A percentile compares a stretch with the other conserved stretches of the same genome.
Evolutionary conservation across 2,113 vertebrate genomes (phyloP).

Genomic region (Catharus bicknelli): DNA sequence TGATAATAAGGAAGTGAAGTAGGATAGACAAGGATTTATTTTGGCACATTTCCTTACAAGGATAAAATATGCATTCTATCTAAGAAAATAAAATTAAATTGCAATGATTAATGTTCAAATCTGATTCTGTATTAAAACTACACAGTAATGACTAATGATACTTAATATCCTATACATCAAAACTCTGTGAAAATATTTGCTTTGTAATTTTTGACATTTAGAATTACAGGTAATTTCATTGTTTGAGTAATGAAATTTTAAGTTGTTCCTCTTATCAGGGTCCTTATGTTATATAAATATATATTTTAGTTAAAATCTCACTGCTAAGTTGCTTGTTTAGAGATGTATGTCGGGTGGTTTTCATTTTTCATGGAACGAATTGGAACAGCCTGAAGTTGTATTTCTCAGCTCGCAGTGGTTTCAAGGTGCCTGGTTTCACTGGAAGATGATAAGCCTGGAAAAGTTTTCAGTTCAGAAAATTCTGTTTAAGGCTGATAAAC

Average conservation of each 20-base stretch:
- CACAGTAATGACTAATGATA: neutral
- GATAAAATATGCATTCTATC: neutral
- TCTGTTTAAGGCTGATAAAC: neutral
- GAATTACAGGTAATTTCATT: conserved; percentile 5
- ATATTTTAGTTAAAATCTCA: neutral
- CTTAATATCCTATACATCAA: neutral
- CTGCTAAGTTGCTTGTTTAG: neutral
- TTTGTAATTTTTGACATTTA: neutral
- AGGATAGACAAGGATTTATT: conserved; percentile 5
- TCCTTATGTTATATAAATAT: neutral
- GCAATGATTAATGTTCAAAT: neutral
- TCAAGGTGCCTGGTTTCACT: neutral
- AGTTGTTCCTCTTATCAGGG: neutral
- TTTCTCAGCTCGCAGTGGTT: neutral
- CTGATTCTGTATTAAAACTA: neutral
- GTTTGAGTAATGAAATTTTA: neutral
- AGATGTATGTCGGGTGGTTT: rapidly evolving
- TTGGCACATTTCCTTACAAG: conserved; percentile 15
- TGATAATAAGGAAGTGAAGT: neutral
- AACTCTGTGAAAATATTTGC: conserved; percentile 25
- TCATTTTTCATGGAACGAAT: neutral
- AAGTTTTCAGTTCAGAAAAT: neutral
- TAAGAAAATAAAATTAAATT: conserved; percentile 39
- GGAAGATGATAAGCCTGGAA: neutral
- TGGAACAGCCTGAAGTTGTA: neutral